Evolutionary conservation across 2,113 vertebrate species (phyloP).

Genomic region (Platichthys stellatus): DNA sequence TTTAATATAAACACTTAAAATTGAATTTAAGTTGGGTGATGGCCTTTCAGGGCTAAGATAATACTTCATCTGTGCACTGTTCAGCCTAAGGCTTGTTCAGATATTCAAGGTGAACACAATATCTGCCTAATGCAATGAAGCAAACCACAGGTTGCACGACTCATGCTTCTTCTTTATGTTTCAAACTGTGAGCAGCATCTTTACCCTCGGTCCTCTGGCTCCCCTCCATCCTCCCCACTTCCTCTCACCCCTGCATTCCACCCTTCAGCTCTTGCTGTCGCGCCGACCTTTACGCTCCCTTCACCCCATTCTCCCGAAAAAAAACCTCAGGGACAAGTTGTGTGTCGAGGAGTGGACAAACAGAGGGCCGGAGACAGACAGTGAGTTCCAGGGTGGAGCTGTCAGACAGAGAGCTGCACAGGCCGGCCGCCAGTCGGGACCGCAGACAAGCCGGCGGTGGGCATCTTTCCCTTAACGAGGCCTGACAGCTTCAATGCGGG

Average conservation of each 20-base stretch:
- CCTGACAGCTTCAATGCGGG: slow-evolving; percentile 71
- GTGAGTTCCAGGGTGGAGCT: slow-evolving; percentile 33
- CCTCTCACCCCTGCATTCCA: slow-evolving; percentile 6
- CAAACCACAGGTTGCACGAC: too few species aligned
- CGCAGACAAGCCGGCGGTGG: slow-evolving; percentile 72
- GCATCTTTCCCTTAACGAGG: slow-evolving; percentile 68
- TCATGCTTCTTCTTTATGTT: too few species aligned
- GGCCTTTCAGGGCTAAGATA: too few species aligned
- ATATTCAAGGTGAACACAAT: too few species aligned
- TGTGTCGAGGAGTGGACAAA: slow-evolving; percentile 27
- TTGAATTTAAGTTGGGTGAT: too few species aligned
- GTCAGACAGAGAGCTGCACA: slow-evolving; percentile 36
- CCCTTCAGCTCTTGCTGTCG: slow-evolving; percentile 2
- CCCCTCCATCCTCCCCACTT: background rate
- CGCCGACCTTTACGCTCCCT: background rate
- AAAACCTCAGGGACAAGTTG: slow-evolving; percentile 9
- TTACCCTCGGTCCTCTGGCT: background rate
- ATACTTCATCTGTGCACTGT: too few species aligned
- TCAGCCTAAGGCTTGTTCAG: too few species aligned
- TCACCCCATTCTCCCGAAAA: background rate
- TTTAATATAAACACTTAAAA: too few species aligned
- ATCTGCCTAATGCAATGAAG: too few species aligned
- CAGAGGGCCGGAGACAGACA: slow-evolving; percentile 26
- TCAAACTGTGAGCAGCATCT: background rate
- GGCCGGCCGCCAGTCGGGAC: slow-evolving; percentile 35